Base-by-base conservation (phyloP, 2,888 invertebrate species). In the Drosophila paramelanica region DNA sequence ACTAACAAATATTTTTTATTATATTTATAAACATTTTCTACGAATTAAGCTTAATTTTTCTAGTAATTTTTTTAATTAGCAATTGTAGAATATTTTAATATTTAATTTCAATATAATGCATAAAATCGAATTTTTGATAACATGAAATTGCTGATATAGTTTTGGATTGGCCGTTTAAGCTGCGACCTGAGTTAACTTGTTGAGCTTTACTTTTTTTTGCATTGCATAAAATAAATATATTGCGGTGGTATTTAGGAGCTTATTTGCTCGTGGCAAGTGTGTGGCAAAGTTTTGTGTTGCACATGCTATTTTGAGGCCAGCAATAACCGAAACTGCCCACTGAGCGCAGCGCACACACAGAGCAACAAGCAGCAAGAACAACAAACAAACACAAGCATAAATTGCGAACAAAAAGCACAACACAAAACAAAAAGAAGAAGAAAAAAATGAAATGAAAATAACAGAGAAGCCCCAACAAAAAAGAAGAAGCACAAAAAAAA, bases 331-430 rank as follows among this genome's bases (percentile, higher is more conserved):
- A 36, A 46, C 55, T 72, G 73, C 55, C 56, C 67, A 58, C 23
- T 45, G 53, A 43, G 52, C 8, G 51, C 53, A 60, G 51, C 49
- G 45, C 50, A 53, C 14, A 52, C 60, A 67, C 20, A 27, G n/a
- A 36, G 23, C 61, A 55, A 55, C 52, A 68, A 51, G 39, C 45
- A 38, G 46, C 52, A 46, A 38, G 33, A 57, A 55, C 71, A 64
- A 45, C 64, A 51, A 57, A 39, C 50, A 57, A 78, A 51, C 53
- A 67, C 46, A 23, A 56, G 51, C 74, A 73, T 75, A 78, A 76
- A 78, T 78, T 76, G 41, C 49, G 55, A 50, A 62, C 23, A 67
- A 56, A 46, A 59, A 56, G 36, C 36, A 41, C 36, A 10, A 11
- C 7, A 5, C 20, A 8, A 38, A 8, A 11, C 10, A 33, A 33